Conservation (phyloP, 2,888 invertebrate genomes). For the Lumbricus terrestris region DNA sequence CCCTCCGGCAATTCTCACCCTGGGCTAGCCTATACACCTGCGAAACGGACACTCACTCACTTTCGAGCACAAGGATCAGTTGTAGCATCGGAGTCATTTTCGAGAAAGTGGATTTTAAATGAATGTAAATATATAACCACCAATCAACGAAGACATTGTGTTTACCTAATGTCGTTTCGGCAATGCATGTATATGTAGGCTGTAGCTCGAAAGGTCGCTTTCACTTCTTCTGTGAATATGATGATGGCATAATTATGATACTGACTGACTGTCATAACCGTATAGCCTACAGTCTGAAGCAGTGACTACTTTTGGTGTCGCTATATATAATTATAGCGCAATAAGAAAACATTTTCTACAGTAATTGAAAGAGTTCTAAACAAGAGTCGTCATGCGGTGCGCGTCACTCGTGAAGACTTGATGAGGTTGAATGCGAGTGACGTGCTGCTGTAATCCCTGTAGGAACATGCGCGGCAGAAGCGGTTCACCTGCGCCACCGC, state of each 20-base stretch:
- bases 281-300: not conserved
- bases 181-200: too few species aligned
- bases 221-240: too few species aligned
- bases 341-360: not conserved
- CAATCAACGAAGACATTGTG: not conserved
- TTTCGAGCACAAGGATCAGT: not conserved
- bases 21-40: too few species aligned
- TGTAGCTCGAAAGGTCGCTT: too few species aligned
- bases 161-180: too few species aligned
- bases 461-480: constrained; percentile 54
- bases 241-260: too few species aligned
- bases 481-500: too few species aligned
- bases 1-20: too few species aligned
- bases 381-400: constrained; percentile 24
- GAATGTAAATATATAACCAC: not conserved
- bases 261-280: too few species aligned
- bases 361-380: not conserved
- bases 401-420: constrained; percentile 19
- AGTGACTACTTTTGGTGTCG: not conserved
- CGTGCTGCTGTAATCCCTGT: constrained; percentile 39
- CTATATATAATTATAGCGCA: not conserved
- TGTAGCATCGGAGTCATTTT: not conserved
- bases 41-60: not conserved
- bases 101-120: not conserved
- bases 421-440: constrained; percentile 34